A percentile compares a stretch with the other conserved stretches of the same genome.
These are phyloP conservation scores for Hoplostethus atlanticus DNA, from an alignment of 2,797 vertebrate genomes.

Conservation along the genomic window DNA sequence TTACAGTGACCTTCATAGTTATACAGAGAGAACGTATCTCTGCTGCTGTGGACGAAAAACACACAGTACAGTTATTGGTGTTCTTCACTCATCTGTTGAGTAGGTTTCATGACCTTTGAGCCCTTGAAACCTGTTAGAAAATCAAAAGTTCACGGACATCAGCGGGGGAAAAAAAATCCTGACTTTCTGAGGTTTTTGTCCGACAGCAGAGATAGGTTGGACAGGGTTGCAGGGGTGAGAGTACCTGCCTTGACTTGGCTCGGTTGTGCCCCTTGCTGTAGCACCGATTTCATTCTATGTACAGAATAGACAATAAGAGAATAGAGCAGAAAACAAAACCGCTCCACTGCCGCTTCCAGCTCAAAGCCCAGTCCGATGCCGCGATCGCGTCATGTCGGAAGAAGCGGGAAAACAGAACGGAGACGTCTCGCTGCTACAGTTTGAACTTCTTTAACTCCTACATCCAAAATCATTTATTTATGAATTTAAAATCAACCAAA, in stretches of 20 bases:
- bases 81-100: neutral
- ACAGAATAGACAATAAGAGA: too few relatives aligned
- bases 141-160: conserved; percentile 39
- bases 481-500: too few relatives aligned
- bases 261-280: neutral
- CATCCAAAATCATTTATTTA: too few relatives aligned
- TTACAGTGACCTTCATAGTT: conserved; percentile 2
- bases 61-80: too few relatives aligned
- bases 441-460: too few relatives aligned
- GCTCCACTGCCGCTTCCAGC: too few relatives aligned
- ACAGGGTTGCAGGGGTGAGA: neutral
- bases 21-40: conserved; percentile 11
- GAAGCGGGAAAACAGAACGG: too few relatives aligned
- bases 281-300: too few relatives aligned
- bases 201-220: conserved; percentile 1
- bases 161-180: conserved; percentile 4
- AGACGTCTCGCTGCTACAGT: too few relatives aligned
- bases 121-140: conserved; percentile 12
- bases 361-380: too few relatives aligned
- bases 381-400: too few relatives aligned
- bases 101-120: conserved; percentile 13
- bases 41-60: conserved; percentile 13
- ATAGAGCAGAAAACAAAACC: too few relatives aligned
- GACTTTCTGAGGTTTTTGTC: neutral
- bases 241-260: neutral